Evolutionary conservation across 1,140 invertebrate species (phyloP).

Genomic region (Drosophila bocki): DNA sequence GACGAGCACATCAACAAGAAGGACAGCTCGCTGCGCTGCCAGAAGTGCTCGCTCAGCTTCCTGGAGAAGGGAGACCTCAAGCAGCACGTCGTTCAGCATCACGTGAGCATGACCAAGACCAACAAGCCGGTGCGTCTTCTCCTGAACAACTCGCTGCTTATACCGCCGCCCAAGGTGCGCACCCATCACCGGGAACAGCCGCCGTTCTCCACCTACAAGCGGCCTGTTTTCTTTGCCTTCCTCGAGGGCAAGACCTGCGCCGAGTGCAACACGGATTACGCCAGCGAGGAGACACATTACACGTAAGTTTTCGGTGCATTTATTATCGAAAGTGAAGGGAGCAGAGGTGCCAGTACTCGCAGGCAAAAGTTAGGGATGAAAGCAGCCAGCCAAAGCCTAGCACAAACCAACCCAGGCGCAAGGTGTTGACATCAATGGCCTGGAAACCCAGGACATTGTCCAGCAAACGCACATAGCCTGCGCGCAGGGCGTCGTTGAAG

Average conservation of each 20-base stretch:
- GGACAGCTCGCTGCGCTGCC: constrained; percentile 62
- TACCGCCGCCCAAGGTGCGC: constrained; percentile 76
- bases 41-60: constrained; percentile 78
- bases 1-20: constrained; percentile 69
- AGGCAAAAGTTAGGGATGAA: constrained; percentile 4
- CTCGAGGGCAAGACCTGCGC: constrained; percentile 73
- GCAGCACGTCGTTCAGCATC: constrained; percentile 86
- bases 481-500: constrained; percentile 72
- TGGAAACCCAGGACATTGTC: constrained; percentile 60
- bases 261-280: constrained; percentile 75
- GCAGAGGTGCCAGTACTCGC: not conserved
- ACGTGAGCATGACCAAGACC: constrained; percentile 79
- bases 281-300: constrained; percentile 77
- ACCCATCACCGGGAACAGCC: constrained; percentile 77
- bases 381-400: constrained; percentile 34
- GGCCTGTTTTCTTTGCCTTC: constrained; percentile 73
- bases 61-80: constrained; percentile 85
- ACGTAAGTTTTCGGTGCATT: constrained; percentile 56
- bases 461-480: constrained; percentile 66
- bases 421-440: constrained; percentile 57
- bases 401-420: constrained; percentile 62
- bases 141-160: constrained; percentile 74
- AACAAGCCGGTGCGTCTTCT: constrained; percentile 64
- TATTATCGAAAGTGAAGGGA: not conserved
- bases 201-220: constrained; percentile 69